Percentiles rank a stretch among this genome's conserved stretches.
Evolutionary conservation across 92 coral and sea anemone genomes (phyloP).

Genomic region (Ricordea florida): DNA sequence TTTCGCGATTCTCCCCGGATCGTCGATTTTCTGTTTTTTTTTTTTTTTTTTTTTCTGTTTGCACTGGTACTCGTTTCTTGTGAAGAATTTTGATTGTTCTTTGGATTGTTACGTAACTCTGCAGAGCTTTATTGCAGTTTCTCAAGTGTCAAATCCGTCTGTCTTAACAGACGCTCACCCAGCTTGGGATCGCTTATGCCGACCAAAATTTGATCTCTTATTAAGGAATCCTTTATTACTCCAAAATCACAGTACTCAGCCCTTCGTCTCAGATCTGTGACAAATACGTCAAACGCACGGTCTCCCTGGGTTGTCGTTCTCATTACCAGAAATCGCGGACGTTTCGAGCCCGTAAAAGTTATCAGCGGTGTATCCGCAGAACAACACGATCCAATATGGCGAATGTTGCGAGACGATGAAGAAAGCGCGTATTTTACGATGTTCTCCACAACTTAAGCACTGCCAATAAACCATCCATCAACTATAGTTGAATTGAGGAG

Average conservation of each 20-base stretch:
- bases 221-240: slow-evolving; percentile 45
- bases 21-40: background rate
- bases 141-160: slow-evolving; percentile 39
- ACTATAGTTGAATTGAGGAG: too few relatives aligned
- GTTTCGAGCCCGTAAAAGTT: too few relatives aligned
- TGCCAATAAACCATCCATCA: too few relatives aligned
- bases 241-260: slow-evolving; percentile 41
- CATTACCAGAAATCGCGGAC: too few relatives aligned
- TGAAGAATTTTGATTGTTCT: slow-evolving; percentile 38
- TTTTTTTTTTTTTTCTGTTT: background rate
- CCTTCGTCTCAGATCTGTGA: slow-evolving; percentile 37
- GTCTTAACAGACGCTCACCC: slow-evolving; percentile 42
- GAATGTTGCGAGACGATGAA: too few relatives aligned
- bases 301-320: slow-evolving; percentile 29
- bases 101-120: slow-evolving; percentile 28
- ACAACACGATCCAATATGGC: too few relatives aligned
- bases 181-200: slow-evolving; percentile 35
- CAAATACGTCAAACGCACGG: slow-evolving; percentile 29
- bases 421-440: too few relatives aligned
- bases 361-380: too few relatives aligned
- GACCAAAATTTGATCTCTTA: slow-evolving; percentile 47
- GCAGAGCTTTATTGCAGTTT: slow-evolving; percentile 31
- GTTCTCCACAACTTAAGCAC: too few relatives aligned
- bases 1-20: background rate
- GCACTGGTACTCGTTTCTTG: background rate